Conservation (phyloP, 2,888 invertebrate genomes). For the Amblyjoppa proteus region DNA sequence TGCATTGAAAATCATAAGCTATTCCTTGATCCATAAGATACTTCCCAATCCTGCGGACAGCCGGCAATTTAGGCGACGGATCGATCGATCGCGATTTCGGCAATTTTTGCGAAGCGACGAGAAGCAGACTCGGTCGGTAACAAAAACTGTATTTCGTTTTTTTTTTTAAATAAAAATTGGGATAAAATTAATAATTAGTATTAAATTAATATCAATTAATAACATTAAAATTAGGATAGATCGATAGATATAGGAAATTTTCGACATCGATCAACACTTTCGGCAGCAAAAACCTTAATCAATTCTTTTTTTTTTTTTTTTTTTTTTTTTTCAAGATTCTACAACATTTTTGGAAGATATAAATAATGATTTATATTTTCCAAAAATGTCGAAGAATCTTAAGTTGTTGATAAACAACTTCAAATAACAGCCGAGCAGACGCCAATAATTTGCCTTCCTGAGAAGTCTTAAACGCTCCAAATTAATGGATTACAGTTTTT, state of each 20-base stretch:
- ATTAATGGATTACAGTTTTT: too few relatives aligned
- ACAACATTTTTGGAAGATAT: too few relatives aligned
- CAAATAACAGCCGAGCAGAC: too few relatives aligned
- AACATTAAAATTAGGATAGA: background rate
- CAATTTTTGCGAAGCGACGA: background rate
- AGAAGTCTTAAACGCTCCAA: too few relatives aligned
- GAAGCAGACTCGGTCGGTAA: background rate
- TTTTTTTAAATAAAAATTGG: background rate
- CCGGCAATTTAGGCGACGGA: background rate
- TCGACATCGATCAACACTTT: background rate
- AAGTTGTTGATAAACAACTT: too few relatives aligned
- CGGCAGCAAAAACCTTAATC: background rate
- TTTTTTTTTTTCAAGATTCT: background rate
- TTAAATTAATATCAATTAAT: too few relatives aligned
- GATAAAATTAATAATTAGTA: too few relatives aligned
- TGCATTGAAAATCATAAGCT: background rate
- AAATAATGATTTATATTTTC: too few relatives aligned
- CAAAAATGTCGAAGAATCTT: too few relatives aligned
- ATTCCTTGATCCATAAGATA: constrained; percentile 3
- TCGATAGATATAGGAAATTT: background rate
- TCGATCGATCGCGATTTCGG: background rate
- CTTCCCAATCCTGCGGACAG: background rate
- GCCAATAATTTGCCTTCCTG: too few relatives aligned
- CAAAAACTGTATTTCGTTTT: background rate
- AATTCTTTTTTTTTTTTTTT: constrained; percentile 4